These are phyloP conservation scores for Anas flavirostris DNA, from an alignment of 2,797 vertebrate species.

Conservation along the genomic window DNA sequence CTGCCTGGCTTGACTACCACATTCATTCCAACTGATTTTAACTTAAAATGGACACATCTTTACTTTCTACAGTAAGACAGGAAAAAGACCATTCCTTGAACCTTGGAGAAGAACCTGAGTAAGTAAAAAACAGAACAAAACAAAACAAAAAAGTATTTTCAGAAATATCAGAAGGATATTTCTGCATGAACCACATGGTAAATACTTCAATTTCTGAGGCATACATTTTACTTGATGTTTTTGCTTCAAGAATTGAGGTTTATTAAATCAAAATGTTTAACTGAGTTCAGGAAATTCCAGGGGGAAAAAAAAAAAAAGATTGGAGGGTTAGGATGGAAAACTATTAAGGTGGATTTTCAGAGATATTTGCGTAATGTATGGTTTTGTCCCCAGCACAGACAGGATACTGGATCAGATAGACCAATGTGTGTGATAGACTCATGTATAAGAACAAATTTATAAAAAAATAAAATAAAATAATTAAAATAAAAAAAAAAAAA, in stretches of 20 bases:
- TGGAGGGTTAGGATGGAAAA: background rate
- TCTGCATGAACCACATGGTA: background rate
- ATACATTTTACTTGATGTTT: background rate
- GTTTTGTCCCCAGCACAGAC: background rate
- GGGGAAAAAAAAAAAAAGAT: background rate
- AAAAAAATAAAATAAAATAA: too few species aligned
- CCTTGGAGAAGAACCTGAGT: background rate
- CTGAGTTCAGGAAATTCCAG: background rate
- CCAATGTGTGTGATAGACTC: rapidly evolving
- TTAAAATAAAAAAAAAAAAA: background rate
- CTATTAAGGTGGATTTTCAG: background rate
- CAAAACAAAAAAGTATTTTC: background rate
- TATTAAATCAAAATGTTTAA: background rate
- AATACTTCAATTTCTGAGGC: background rate
- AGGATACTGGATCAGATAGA: background rate
- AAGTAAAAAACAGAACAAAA: background rate
- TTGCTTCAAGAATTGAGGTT: background rate
- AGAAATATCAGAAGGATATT: background rate
- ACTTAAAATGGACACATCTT: background rate
- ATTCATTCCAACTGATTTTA: background rate
- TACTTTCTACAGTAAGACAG: background rate
- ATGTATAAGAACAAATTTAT: background rate
- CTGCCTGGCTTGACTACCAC: background rate
- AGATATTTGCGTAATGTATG: background rate
- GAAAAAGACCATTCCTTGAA: background rate